Evolutionary conservation across 2,888 invertebrate species (phyloP).

Genomic region (Silvanus unidentatus): DNA sequence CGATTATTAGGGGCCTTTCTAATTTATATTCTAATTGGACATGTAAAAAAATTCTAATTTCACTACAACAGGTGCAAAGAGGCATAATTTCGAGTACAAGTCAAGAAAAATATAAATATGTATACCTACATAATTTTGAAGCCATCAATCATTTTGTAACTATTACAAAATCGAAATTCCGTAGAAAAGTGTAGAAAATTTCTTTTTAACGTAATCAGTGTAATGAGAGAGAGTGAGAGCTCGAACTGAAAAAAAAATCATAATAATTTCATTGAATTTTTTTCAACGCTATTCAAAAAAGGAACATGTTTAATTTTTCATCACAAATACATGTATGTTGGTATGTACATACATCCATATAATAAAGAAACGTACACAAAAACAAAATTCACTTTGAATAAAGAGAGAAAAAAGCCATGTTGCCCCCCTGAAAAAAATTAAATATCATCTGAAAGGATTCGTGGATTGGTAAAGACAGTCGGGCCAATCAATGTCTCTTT

Average conservation of each 20-base stretch:
- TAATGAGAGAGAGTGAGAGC: not conserved
- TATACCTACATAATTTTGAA: not conserved
- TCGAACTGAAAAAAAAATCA: not conserved
- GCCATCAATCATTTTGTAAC: slow-evolving; percentile 1
- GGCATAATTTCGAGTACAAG: too few relatives aligned
- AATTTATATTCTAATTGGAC: too few relatives aligned
- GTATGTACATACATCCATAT: not conserved
- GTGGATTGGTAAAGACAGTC: slow-evolving; percentile 5
- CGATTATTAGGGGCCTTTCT: too few relatives aligned
- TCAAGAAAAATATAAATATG: too few relatives aligned
- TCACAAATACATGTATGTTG: not conserved
- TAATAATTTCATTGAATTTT: not conserved
- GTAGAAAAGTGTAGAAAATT: not conserved
- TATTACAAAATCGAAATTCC: not conserved
- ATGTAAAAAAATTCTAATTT: too few relatives aligned
- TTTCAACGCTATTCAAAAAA: not conserved
- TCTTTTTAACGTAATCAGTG: not conserved
- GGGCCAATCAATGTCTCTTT: slow-evolving; percentile 12
- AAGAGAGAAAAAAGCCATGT: too few relatives aligned
- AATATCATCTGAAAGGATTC: slow-evolving; percentile 23
- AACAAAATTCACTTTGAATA: slow-evolving; percentile 22
- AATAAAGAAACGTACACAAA: slow-evolving; percentile 15
- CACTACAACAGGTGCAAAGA: too few relatives aligned
- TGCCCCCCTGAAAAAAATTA: slow-evolving; percentile 21
- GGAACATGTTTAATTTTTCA: slow-evolving; percentile 3